Base-by-base conservation (phyloP, 2,797 vertebrate genomes). In the Amazona ochrocephala region DNA sequence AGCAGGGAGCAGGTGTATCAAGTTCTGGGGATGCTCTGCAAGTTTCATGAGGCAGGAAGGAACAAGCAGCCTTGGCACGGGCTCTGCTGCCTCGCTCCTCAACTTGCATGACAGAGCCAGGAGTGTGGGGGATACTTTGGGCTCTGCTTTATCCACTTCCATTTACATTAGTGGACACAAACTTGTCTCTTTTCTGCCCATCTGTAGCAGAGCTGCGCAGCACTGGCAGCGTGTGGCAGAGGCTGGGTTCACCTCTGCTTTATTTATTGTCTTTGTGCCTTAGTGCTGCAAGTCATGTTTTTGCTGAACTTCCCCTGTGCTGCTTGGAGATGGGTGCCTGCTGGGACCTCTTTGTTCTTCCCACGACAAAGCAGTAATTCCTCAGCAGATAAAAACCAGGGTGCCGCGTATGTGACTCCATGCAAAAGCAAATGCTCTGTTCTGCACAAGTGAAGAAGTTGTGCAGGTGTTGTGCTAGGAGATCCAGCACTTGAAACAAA, bases 41-140 rank as follows among this genome's bases (percentile, higher is more conserved):
- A 98, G 94, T 98, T 98, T 98, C 98, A 98, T 98, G 98, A 97
- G 89, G 85, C 79, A 73, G 68, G 50, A 81, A 29, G 58, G 79
- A 53, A 79, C 45, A 9, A 29, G 42, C 62, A 62, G 51, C 81
- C 27, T 65, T 7, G 3, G 62, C 89, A 70, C 6, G 4, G 62
- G 14, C 0, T 0, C 66, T 56, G 42, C 81, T 84, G 67, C 89
- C 22, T 34, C 20, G 8, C 44, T 61, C 72, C 30, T 87, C 22
- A 82, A 30, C 75, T 68, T 51, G 53, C 34, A 1, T 72, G 74
- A n/a, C 54, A 27, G 65, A 65, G 9, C 47, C 75, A 24, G 65
- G n/a, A 93, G 51, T 6, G 3, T n/a, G 27, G 67, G 61, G 67
- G 42, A 56, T 75, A 9, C 80, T 94, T 68, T 54, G 84, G 62